Evolutionary conservation across 2,888 invertebrate species (phyloP).

Genomic region (Limnephilus rhombicus): DNA sequence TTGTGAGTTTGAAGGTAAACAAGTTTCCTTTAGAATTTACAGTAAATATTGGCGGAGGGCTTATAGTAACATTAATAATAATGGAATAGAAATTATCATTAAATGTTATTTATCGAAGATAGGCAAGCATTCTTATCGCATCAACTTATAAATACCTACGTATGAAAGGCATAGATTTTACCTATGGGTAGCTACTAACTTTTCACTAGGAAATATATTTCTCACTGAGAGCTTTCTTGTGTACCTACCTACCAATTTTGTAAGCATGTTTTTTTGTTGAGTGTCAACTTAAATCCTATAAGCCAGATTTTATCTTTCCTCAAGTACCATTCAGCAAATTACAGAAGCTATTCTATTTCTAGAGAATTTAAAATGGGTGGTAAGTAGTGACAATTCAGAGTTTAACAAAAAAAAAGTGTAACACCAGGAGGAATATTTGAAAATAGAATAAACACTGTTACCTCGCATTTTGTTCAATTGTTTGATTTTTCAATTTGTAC

Average conservation of each 20-base stretch:
- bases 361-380: constrained; percentile 53
- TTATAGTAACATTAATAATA: no score
- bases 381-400: constrained; percentile 16
- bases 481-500: constrained; percentile 19
- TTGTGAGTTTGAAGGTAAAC: no score
- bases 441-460: constrained; percentile 21
- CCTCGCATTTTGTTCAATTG: not conserved
- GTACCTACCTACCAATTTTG: not conserved
- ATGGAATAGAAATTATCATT: no score
- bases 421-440: constrained; percentile 55
- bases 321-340: constrained; percentile 42
- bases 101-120: no score
- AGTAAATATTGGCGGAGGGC: no score
- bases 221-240: not conserved
- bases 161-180: not conserved
- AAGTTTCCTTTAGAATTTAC: no score
- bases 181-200: not conserved
- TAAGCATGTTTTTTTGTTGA: not conserved
- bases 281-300: constrained; percentile 25
- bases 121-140: no score
- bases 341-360: constrained; percentile 23
- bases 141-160: no score
- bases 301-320: constrained; percentile 46
- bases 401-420: constrained; percentile 47
- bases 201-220: not conserved